Evolutionary conservation across 2,113 vertebrate genomes (phyloP), one percentile per base, ranked within the genome.

Genomic region (Nibea coibor): DNA sequence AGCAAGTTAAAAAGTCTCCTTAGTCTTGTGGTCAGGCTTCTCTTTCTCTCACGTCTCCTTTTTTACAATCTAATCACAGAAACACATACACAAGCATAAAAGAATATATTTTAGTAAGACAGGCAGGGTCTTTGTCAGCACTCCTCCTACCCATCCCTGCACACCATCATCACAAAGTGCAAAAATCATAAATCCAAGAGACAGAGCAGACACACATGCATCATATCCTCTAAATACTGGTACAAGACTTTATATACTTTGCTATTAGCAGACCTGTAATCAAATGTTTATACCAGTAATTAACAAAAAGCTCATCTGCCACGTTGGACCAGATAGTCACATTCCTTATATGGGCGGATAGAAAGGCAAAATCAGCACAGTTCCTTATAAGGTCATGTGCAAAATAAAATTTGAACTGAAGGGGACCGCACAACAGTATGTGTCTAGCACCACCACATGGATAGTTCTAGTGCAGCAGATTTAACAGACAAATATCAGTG

Each of bases 381-480:
- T 28, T 75, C 83, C 83, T 78, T 74, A 71, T 88, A 70, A 65
- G 79, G 76, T 81, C 69, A n/a, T 2, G 80, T 0, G 4, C 42
- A 78, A 64, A 82, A 45, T 20, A 51, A 10, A 48, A 39, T 10
- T 12, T 53, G 16, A 24, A n/a, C 11, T 35, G 53, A 65, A 48
- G 5, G 20, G 24, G 57, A 17, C 1, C 28, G 4, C 4, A 2
- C n/a, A 73, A 61, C 2, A 11, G 31, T 57, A 3, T 81, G 81
- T 61, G 22, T 80, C 11, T 63, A 65, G 57, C 54, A 6, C 89
- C 89, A 57, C 61, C 88, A 24, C 2, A 22, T 89, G 91, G 87
- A 56, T 5, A 2, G 8, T 12, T 35, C 6, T 3, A 50, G 79
- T 78, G 81, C 53, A 87, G 79, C 68, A 81, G 6, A 17, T 5